Percentiles rank a stretch among this genome's conserved stretches.
These are phyloP conservation scores for Melipona beecheii DNA, from an alignment of 2,888 invertebrate genomes.

Conservation along the genomic window DNA sequence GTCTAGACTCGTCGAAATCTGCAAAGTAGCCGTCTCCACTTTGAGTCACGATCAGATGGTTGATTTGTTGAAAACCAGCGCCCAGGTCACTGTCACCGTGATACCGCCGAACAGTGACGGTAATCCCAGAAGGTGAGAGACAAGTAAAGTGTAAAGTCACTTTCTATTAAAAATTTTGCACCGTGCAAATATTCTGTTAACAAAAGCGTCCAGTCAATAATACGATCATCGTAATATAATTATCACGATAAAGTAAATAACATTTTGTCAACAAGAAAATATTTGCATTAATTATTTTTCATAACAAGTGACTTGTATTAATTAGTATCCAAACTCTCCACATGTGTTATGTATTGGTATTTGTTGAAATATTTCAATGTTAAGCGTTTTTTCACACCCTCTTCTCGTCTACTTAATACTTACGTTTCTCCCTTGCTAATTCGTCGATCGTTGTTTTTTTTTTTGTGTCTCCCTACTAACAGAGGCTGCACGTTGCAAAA, in stretches of 20 bases:
- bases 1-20: slow-evolving; percentile 95
- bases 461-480: not conserved
- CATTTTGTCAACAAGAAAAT: too few relatives aligned
- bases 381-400: not conserved
- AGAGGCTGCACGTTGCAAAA: slow-evolving; percentile 88
- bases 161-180: too few relatives aligned
- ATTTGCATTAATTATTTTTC: too few relatives aligned
- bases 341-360: too few relatives aligned
- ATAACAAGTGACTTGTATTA: too few relatives aligned
- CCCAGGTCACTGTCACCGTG: slow-evolving; percentile 93
- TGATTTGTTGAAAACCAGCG: slow-evolving; percentile 94
- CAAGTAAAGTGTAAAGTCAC: too few relatives aligned
- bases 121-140: slow-evolving; percentile 86
- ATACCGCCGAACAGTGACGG: slow-evolving; percentile 91
- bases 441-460: not conserved
- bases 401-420: not conserved
- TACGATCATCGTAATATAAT: too few relatives aligned
- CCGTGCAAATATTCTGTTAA: too few relatives aligned
- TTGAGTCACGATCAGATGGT: slow-evolving; percentile 96
- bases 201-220: too few relatives aligned
- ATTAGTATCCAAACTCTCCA: too few relatives aligned
- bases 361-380: not conserved
- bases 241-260: too few relatives aligned
- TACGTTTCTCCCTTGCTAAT: not conserved
- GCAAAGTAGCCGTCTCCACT: slow-evolving; percentile 95